Evolutionary conservation across 2,888 invertebrate genomes (phyloP).

Genomic region (Volucella inflata): DNA sequence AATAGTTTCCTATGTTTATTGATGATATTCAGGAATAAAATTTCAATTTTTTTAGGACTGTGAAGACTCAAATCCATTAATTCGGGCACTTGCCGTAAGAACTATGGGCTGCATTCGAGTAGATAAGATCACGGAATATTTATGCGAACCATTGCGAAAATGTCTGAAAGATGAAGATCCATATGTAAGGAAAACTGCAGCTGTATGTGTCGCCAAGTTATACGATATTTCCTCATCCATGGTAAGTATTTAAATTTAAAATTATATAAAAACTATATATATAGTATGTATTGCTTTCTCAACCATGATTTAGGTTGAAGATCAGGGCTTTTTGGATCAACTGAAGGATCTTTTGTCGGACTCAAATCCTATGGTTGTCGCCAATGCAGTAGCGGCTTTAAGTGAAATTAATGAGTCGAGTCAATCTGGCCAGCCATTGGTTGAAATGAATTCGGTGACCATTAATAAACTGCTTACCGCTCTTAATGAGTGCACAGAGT

Average conservation of each 20-base stretch:
- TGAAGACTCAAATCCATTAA: constrained; percentile 99
- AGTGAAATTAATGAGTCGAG: constrained; percentile 99
- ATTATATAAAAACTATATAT: not conserved
- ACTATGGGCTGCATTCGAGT: constrained; percentile 99
- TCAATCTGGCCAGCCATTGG: constrained; percentile 95
- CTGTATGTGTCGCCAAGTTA: constrained; percentile 99
- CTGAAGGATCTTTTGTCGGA: constrained; percentile 98
- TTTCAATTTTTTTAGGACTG: constrained; percentile 90
- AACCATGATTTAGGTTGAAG: constrained; percentile 79
- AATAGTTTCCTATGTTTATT: not conserved
- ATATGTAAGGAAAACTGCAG: constrained; percentile 99
- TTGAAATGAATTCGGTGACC: constrained; percentile 97
- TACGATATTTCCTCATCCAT: constrained; percentile 96
- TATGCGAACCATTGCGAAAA: constrained; percentile 98
- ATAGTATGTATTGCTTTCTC: not conserved
- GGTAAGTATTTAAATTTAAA: constrained; percentile 83
- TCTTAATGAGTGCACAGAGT: constrained; percentile 99
- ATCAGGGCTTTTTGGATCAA: constrained; percentile 98
- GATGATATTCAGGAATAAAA: constrained; percentile 5
- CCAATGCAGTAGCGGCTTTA: constrained; percentile 99
- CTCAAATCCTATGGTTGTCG: constrained; percentile 99
- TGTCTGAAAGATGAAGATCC: constrained; percentile 98
- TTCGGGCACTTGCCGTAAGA: constrained; percentile 98
- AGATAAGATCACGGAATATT: constrained; percentile 99
- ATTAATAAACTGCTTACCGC: constrained; percentile 99